Percentiles rank a stretch among this genome's conserved stretches.
Conservation (phyloP, 2,113 vertebrate species). For the rabbit (Oryctolagus cuniculus) region DNA sequence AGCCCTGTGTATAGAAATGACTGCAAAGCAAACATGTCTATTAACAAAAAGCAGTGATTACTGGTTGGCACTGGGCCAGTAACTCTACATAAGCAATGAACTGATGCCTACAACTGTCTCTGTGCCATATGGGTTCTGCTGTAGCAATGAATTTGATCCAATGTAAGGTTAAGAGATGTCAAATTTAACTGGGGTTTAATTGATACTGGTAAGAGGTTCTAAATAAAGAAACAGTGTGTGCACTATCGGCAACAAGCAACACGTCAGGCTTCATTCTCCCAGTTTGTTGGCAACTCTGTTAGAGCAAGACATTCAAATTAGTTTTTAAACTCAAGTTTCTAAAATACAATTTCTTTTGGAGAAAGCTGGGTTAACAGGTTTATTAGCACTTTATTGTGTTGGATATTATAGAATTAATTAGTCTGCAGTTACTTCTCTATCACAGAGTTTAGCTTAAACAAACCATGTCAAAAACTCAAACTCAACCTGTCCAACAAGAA, state of each 20-base stretch:
- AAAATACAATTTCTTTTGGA: not conserved
- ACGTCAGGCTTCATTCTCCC: constrained; percentile 84
- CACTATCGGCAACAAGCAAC: constrained; percentile 86
- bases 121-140: constrained; percentile 94
- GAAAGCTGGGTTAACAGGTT: constrained; percentile 75
- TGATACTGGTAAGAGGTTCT: constrained; percentile 93
- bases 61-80: constrained; percentile 90
- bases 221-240: constrained; percentile 91
- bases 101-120: constrained; percentile 92
- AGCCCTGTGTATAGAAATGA: constrained; percentile 90
- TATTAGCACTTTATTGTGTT: constrained; percentile 67
- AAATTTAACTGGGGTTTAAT: constrained; percentile 95
- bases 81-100: constrained; percentile 91
- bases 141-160: constrained; percentile 92
- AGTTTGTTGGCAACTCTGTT: constrained; percentile 84
- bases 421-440: not conserved
- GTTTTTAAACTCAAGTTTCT: constrained; percentile 84
- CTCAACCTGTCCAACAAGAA: not conserved
- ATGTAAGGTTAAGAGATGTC: constrained; percentile 94
- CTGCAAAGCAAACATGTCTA: constrained; percentile 95
- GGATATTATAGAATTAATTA: constrained; percentile 52
- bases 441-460: not conserved
- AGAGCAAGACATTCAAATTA: constrained; percentile 84
- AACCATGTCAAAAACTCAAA: not conserved
- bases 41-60: constrained; percentile 92